Conservation (phyloP, 2,888 invertebrate genomes). For the Dorcus parallelipipedus region DNA sequence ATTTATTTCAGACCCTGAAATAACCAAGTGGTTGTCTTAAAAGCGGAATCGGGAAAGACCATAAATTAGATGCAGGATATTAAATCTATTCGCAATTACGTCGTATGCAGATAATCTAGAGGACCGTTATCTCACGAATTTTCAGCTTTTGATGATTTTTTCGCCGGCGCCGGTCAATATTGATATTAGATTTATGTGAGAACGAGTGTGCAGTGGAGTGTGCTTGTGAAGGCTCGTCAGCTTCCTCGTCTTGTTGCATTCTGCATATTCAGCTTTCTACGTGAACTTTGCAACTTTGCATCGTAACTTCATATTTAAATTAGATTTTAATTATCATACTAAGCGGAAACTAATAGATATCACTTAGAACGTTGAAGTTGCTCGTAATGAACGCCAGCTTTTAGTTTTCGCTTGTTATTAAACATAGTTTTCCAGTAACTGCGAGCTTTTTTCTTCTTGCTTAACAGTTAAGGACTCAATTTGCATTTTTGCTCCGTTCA, state of each 20-base stretch:
- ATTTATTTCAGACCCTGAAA: background rate
- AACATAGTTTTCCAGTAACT: too few relatives aligned
- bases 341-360: background rate
- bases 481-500: too few relatives aligned
- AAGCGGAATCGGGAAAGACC: background rate
- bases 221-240: constrained; percentile 36
- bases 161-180: constrained; percentile 29
- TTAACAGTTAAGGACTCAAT: too few relatives aligned
- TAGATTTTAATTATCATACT: constrained; percentile 1
- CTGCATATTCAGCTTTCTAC: too few relatives aligned
- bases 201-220: constrained; percentile 29
- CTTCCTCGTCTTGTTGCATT: constrained; percentile 22
- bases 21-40: background rate
- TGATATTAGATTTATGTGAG: constrained; percentile 40
- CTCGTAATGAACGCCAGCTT: background rate
- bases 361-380: background rate
- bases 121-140: constrained; percentile 33
- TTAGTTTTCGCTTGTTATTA: too few relatives aligned
- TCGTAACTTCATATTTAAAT: background rate
- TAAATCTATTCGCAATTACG: constrained; percentile 23
- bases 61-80: constrained; percentile 17
- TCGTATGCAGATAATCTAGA: constrained; percentile 35
- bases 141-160: constrained; percentile 22
- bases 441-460: too few relatives aligned
- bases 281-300: too few relatives aligned